Percentiles rank a stretch among this genome's conserved stretches.
Evolutionary conservation across 1,140 invertebrate genomes (phyloP).

Genomic region (Euura saliciscinereae): DNA sequence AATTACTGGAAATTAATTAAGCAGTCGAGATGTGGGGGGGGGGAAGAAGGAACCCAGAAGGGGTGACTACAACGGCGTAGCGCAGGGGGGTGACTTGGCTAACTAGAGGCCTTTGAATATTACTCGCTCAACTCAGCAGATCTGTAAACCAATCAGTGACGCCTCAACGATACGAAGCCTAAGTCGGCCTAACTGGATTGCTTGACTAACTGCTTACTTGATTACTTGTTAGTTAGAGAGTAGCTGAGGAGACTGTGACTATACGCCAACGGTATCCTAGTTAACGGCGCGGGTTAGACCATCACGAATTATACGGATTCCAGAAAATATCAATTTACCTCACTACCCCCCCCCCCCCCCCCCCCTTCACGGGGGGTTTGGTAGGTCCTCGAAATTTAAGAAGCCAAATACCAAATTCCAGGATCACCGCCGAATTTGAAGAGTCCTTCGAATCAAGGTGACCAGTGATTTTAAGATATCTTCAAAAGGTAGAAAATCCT

Average conservation of each 20-base stretch:
- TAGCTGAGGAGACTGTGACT: background rate
- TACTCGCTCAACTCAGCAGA: constrained; percentile 33
- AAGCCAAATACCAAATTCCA: no score
- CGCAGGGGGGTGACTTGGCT: constrained; percentile 20
- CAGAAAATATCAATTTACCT: no score
- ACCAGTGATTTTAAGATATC: no score
- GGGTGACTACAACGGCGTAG: constrained; percentile 11
- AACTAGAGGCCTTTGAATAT: constrained; percentile 41
- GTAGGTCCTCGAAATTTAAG: no score
- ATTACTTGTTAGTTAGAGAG: constrained; percentile 14
- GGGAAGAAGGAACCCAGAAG: background rate
- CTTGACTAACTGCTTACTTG: constrained; percentile 18
- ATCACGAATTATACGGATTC: background rate
- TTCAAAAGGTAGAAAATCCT: no score
- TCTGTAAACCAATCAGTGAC: constrained; percentile 45
- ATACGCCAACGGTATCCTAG: background rate
- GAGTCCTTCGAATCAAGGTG: no score
- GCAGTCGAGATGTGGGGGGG: constrained; percentile 16
- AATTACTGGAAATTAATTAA: constrained; percentile 39
- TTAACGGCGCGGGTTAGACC: background rate
- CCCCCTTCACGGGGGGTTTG: no score
- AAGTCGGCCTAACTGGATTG: constrained; percentile 18
- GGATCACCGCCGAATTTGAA: no score
- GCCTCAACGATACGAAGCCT: constrained; percentile 12
- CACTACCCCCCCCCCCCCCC: no score